A percentile compares a stretch with the other conserved stretches of the same genome.
These are phyloP conservation scores for Eumaeus atala DNA, from an alignment of 1,140 invertebrate genomes.

Conservation along the genomic window DNA sequence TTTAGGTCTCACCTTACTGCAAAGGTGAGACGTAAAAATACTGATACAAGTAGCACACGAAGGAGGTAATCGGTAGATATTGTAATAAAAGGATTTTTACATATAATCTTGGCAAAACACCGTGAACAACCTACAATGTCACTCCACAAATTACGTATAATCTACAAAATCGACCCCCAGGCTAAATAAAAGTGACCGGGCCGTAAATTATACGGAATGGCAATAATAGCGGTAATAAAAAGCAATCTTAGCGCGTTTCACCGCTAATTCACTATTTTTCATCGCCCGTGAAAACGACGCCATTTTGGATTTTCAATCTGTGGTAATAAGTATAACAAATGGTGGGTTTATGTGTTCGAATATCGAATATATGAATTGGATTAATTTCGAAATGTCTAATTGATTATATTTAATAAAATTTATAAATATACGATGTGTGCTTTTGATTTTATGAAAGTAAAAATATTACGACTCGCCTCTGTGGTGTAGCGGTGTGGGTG, in stretches of 20 bases:
- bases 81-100: no score
- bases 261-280: constrained; percentile 25
- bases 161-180: constrained; percentile 24
- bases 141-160: constrained; percentile 22
- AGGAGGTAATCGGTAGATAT: no score
- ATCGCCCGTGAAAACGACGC: constrained; percentile 17
- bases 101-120: no score
- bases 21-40: no score
- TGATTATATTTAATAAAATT: no score
- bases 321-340: constrained; percentile 17
- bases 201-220: constrained; percentile 28
- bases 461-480: no score
- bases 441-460: no score
- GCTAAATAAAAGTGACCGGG: constrained; percentile 26
- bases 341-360: constrained; percentile 14
- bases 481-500: no score
- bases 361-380: constrained; percentile 1
- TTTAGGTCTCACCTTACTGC: no score
- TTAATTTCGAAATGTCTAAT: background rate
- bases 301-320: constrained; percentile 21
- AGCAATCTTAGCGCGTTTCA: constrained; percentile 28
- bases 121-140: background rate
- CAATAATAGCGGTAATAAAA: constrained; percentile 30
- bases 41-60: no score
- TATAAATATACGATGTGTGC: no score